A percentile compares a stretch with the other conserved stretches of the same genome.
phyloP scores from a whole-genome alignment of 2,797 vertebrate genomes.

The Ceyx erithaca region DNA sequence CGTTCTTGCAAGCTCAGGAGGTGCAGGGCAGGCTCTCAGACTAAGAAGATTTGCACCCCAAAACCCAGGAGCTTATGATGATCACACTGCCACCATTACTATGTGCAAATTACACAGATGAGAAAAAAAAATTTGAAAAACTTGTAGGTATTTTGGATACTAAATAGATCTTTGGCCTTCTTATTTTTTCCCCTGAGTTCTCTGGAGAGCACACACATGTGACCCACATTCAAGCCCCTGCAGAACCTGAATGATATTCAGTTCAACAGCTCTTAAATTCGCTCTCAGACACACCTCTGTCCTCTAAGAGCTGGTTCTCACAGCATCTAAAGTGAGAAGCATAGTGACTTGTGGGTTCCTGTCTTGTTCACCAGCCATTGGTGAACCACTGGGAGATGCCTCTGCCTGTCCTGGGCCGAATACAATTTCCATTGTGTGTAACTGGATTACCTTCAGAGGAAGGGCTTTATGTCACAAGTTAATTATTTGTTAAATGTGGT shows the following conservation, averaged over 20 bases:
- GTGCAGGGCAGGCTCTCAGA: not conserved
- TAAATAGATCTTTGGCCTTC: not conserved
- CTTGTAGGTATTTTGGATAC: not conserved
- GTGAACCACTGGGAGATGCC: not conserved
- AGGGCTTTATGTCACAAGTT: not conserved
- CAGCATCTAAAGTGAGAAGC: not conserved
- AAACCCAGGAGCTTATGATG: not conserved
- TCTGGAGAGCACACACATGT: not conserved
- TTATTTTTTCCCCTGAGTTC: not conserved
- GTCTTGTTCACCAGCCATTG: not conserved
- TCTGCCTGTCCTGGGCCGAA: not conserved
- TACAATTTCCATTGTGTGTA: not conserved
- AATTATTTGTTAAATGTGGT: not conserved
- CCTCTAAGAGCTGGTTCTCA: not conserved
- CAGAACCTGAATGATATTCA: not conserved
- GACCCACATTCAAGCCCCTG: not conserved
- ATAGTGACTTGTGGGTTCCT: accelerated
- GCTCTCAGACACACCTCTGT: not conserved
- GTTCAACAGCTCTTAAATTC: not conserved
- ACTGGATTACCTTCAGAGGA: not conserved
- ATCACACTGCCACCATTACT: not conserved
- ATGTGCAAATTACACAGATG: not conserved
- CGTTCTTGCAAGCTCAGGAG: not conserved
- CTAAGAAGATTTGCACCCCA: not conserved
- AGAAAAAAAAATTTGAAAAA: not conserved